phyloP scores from a whole-genome alignment of 2,797 vertebrate species.

The Lepus townsendii region DNA sequence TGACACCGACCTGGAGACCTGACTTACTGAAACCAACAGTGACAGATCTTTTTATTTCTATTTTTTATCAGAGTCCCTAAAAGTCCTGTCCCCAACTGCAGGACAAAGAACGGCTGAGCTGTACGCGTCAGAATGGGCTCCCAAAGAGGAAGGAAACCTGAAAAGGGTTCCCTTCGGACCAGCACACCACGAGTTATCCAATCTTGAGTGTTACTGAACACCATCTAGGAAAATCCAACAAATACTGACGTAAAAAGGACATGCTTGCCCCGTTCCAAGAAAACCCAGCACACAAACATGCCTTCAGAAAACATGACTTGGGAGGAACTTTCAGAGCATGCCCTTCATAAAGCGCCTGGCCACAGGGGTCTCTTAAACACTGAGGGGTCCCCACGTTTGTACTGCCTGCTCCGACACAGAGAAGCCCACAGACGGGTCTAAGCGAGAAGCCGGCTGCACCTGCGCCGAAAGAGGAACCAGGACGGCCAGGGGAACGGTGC shows the following conservation, averaged over 20 bases:
- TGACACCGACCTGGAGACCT: neutral
- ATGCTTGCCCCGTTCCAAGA: constrained; percentile 48
- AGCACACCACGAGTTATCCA: neutral
- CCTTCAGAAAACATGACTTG: constrained; percentile 51
- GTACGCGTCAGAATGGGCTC: neutral
- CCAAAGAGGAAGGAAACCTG: constrained; percentile 30
- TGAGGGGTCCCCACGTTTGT: neutral
- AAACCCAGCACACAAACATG: constrained; percentile 45
- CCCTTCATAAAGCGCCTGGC: neutral
- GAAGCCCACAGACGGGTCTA: constrained; percentile 2
- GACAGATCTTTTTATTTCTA: neutral
- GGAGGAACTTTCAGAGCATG: neutral
- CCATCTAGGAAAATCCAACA: constrained; percentile 43
- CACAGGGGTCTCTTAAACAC: neutral
- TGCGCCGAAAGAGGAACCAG: neutral
- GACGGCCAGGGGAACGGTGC: neutral
- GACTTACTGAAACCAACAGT: neutral
- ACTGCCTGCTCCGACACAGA: neutral
- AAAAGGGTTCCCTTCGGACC: neutral
- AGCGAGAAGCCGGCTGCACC: neutral
- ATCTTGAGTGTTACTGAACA: constrained; percentile 18
- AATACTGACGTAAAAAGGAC: neutral
- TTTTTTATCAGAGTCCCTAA: neutral
- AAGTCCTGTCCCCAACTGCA: constrained; percentile 34
- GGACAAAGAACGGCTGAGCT: neutral